Evolutionary conservation across 2,888 invertebrate species (phyloP).

Genomic region (Drosophila austrosaltans): DNA sequence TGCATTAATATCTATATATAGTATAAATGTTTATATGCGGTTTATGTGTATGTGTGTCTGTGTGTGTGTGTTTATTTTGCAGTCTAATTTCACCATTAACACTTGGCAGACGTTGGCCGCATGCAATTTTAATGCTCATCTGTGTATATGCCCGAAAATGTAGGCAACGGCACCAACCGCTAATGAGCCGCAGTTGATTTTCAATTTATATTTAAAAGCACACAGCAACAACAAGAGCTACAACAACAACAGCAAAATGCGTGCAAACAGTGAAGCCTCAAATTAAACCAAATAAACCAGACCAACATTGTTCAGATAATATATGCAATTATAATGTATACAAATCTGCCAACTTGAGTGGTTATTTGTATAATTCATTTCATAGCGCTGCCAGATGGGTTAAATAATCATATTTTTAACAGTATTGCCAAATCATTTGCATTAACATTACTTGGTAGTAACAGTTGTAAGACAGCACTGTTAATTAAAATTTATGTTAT

Average conservation of each 20-base stretch:
- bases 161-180: constrained; percentile 45
- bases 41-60: constrained; percentile 26
- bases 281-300: neutral
- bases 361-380: no score
- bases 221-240: constrained; percentile 9
- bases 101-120: constrained; percentile 33
- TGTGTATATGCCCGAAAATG: constrained; percentile 26
- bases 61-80: constrained; percentile 31
- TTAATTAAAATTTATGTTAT: no score
- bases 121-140: constrained; percentile 13
- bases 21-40: constrained; percentile 19
- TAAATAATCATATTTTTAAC: neutral
- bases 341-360: neutral
- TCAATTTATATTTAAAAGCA: constrained; percentile 67
- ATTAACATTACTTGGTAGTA: neutral
- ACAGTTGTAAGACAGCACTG: neutral
- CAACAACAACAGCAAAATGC: constrained; percentile 16
- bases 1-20: constrained; percentile 32
- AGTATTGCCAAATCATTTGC: no score
- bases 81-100: constrained; percentile 60
- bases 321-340: no score
- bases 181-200: constrained; percentile 71
- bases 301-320: neutral
- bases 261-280: constrained; percentile 15
- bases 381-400: neutral